Base-by-base conservation (phyloP, 2,113 vertebrate genomes). In the Hoplias malabaricus region DNA sequence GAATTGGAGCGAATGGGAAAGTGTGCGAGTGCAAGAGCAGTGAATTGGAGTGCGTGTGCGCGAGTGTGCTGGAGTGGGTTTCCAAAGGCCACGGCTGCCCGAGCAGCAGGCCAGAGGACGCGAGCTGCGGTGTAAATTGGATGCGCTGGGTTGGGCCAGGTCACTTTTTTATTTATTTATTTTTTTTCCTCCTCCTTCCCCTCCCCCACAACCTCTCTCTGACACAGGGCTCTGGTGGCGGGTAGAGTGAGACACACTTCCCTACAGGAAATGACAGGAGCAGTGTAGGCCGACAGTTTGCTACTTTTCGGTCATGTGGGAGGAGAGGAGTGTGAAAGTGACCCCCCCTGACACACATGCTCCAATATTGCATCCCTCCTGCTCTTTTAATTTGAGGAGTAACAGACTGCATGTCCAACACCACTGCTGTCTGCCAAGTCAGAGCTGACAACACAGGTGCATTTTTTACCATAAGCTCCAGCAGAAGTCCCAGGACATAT, bases 341-440 rank as follows among this genome's bases (percentile, higher is more conserved):
- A 66, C 43, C 81, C 73, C 82, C 75, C 77, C 74, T 80, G 77
- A 72, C 67, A 73, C 16, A 23, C n/a, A 53, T 40, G 80, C 75
- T 87, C 77, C 71, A 81, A 89, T 91, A 91, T 89, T 88, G 67
- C 87, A 87, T 88, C 86, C 86, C 84, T 88, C 69, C 67, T 82
- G 86, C 84, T 85, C 77, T 33, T 89, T 90, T 89, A 80, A 90
- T 90, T 89, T 88, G 75, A 80, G 86, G 83, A 87, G 88, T 76
- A 84, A 82, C 77, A 67, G 62, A 53, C 42, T 53, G 48, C 33
- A 62, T 31, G 63, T 38, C 42, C 34, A 4, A 21, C 36, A 29
- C 73, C 61, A 50, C 61, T 19, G 62, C 5, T 11, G 53, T 25
- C 42, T 56, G 50, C 70, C 31, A 67, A 73, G 53, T 12, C n/a